Evolutionary conservation across 2,797 vertebrate species (phyloP).

Genomic region (Oryzias dopingdopingensis): DNA sequence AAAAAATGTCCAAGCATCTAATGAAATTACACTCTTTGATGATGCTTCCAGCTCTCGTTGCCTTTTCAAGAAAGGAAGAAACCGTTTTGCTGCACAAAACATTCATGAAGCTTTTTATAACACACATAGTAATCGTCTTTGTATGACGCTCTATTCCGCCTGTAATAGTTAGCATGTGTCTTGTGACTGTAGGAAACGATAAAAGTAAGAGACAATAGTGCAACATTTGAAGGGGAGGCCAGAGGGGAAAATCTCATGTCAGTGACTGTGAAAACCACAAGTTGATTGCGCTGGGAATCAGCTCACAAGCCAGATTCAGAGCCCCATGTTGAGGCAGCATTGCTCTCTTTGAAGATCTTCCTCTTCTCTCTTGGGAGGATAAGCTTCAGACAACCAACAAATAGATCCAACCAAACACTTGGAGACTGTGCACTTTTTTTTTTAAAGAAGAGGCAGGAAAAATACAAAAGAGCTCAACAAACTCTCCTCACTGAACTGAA

Average conservation of each 20-base stretch:
- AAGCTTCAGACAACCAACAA: constrained; percentile 68
- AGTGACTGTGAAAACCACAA: constrained; percentile 71
- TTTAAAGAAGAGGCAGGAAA: too few species aligned
- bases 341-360: constrained; percentile 64
- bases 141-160: constrained; percentile 15
- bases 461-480: too few species aligned
- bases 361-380: constrained; percentile 55
- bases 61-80: too few species aligned
- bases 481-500: too few species aligned
- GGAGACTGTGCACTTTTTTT: constrained; percentile 13
- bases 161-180: constrained; percentile 23
- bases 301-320: constrained; percentile 68
- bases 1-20: not conserved
- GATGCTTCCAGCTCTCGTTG: too few species aligned
- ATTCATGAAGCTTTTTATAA: not conserved
- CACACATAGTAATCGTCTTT: constrained; percentile 1
- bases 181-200: constrained; percentile 27
- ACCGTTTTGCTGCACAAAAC: not conserved
- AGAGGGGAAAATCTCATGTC: constrained; percentile 69
- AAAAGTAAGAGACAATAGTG: constrained; percentile 25
- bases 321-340: constrained; percentile 50
- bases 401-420: constrained; percentile 63
- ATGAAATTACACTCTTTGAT: constrained; percentile 1
- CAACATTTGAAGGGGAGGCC: constrained; percentile 48
- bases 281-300: constrained; percentile 73